Conservation (phyloP, 2,113 vertebrate genomes). For the Periophthalmodon schlosseri region DNA sequence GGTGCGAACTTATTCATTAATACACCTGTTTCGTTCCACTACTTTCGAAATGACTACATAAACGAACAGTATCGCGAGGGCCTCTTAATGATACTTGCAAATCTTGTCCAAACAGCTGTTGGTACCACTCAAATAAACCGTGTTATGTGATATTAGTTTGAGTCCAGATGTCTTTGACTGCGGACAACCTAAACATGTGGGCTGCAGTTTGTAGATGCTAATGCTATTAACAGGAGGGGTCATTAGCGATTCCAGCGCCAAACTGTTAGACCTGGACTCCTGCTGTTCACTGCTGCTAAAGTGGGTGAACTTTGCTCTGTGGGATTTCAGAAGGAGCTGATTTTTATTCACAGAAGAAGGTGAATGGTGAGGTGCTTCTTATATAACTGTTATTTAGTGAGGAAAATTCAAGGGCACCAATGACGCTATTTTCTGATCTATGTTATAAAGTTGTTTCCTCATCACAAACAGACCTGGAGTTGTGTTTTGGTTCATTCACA, state of each 20-base stretch:
- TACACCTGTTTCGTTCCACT: neutral
- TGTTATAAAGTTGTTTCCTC: too few species aligned
- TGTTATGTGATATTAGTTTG: neutral
- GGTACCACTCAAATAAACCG: neutral
- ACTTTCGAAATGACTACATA: neutral
- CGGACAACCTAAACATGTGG: constrained; percentile 13
- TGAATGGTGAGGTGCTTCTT: constrained; percentile 20
- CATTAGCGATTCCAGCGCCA: constrained; percentile 26
- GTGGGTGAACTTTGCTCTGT: constrained; percentile 34
- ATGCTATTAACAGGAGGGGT: constrained; percentile 34
- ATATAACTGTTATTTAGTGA: too few species aligned
- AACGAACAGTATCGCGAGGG: neutral
- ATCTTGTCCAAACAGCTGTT: neutral
- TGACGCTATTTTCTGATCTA: too few species aligned
- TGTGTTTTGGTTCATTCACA: too few species aligned
- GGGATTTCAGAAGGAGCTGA: constrained; percentile 3
- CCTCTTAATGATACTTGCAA: neutral
- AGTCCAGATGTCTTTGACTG: constrained; percentile 6
- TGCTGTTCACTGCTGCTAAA: constrained; percentile 43
- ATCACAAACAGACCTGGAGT: too few species aligned
- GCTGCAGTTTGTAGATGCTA: constrained; percentile 22
- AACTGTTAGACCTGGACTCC: constrained; percentile 38
- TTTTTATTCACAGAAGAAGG: constrained; percentile 26
- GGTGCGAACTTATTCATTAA: neutral
- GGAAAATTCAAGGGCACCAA: too few species aligned